Percentiles rank a stretch among this genome's conserved stretches.
These are phyloP conservation scores for Choreutis nemorana DNA, from an alignment of 2,888 invertebrate species.

Conservation along the genomic window DNA sequence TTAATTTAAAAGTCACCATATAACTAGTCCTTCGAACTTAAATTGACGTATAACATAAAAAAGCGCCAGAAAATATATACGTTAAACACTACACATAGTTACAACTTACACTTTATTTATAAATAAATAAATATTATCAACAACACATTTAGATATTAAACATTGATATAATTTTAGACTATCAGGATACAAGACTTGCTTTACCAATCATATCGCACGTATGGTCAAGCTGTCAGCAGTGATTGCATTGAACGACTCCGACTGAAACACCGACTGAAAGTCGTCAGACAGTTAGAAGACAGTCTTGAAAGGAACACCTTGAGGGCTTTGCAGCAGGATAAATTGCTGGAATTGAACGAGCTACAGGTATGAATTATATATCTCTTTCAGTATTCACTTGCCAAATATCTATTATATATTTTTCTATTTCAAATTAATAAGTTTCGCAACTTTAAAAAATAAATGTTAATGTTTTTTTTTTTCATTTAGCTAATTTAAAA, in stretches of 20 bases:
- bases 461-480: too few species aligned
- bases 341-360: conserved; percentile 70
- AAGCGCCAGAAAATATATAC: too few species aligned
- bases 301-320: conserved; percentile 87
- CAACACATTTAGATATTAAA: too few species aligned
- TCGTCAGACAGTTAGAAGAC: conserved; percentile 93
- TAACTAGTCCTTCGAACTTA: too few species aligned
- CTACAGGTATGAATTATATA: conserved; percentile 49
- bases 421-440: background rate
- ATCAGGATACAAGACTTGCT: conserved; percentile 84
- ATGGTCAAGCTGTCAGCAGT: conserved; percentile 79
- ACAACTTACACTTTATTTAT: too few species aligned
- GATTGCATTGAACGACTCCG: conserved; percentile 90
- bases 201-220: conserved; percentile 85
- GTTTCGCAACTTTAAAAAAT: too few species aligned
- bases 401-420: conserved; percentile 8
- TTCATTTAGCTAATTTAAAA: background rate
- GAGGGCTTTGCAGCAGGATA: conserved; percentile 80
- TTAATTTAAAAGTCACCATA: too few species aligned
- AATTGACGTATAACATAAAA: too few species aligned
- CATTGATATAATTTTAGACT: conserved; percentile 66
- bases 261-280: conserved; percentile 88
- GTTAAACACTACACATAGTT: too few species aligned
- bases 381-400: conserved; percentile 3
- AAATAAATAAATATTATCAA: too few species aligned